Percentiles rank a stretch among this genome's conserved stretches.
Evolutionary conservation across 2,888 invertebrate genomes (phyloP).

Genomic region (Conus canariensis): DNA sequence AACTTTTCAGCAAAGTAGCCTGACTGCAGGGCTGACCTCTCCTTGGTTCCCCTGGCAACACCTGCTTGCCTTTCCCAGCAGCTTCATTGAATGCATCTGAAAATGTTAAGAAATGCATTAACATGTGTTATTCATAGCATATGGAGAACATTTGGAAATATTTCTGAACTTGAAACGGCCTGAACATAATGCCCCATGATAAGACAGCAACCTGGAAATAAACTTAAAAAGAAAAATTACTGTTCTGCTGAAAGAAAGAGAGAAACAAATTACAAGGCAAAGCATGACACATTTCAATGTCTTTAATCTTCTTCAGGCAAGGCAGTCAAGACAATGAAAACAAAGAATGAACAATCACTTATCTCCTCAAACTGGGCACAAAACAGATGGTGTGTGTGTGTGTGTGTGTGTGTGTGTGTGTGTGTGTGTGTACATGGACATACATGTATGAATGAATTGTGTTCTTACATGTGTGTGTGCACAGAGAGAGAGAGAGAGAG

Average conservation of each 20-base stretch:
- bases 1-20: constrained; percentile 78
- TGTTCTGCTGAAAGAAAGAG: too few relatives aligned
- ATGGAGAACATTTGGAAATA: too few relatives aligned
- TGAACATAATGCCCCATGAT: neutral
- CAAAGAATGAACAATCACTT: too few relatives aligned
- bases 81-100: constrained; percentile 75
- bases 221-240: too few relatives aligned
- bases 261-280: too few relatives aligned
- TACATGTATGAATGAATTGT: neutral
- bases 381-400: neutral
- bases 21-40: constrained; percentile 71
- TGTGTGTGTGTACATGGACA: neutral
- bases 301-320: too few relatives aligned
- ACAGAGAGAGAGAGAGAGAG: neutral
- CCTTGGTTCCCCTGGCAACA: constrained; percentile 76
- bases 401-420: constrained; percentile 17
- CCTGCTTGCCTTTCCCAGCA: constrained; percentile 77
- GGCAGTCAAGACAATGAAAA: too few relatives aligned
- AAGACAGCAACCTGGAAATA: neutral
- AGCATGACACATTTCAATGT: too few relatives aligned
- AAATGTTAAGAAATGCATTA: constrained; percentile 18
- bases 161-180: neutral
- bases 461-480: neutral
- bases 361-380: too few relatives aligned
- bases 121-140: too few relatives aligned